phyloP scores from a whole-genome alignment of 1,140 invertebrate species.

The Drosophila ohnishii region DNA sequence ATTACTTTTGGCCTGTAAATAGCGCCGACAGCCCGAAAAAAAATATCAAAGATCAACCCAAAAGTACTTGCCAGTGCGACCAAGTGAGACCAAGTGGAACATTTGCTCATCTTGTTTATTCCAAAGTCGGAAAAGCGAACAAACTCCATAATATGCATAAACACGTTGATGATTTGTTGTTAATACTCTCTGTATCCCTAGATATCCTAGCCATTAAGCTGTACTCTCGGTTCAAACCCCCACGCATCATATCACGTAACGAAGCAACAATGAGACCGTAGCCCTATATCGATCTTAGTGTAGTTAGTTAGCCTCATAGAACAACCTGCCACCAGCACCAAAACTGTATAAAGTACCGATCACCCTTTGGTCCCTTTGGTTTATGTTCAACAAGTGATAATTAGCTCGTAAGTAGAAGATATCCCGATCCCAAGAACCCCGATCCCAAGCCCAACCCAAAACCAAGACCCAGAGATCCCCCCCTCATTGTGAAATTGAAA shows the following conservation, averaged over 20 bases:
- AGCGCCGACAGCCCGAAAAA: conserved; percentile 14
- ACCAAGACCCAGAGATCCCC: neutral
- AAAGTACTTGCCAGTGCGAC: conserved; percentile 37
- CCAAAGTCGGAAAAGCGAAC: conserved; percentile 54
- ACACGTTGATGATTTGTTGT: conserved; percentile 39
- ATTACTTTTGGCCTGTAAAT: conserved; percentile 41
- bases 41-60: conserved; percentile 23
- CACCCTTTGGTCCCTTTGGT: conserved; percentile 50
- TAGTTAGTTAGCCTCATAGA: conserved; percentile 49
- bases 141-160: conserved; percentile 40
- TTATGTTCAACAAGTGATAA: conserved; percentile 76
- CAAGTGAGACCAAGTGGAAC: conserved; percentile 60
- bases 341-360: conserved; percentile 56
- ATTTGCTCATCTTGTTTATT: conserved; percentile 75
- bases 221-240: conserved; percentile 50
- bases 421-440: neutral
- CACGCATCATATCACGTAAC: conserved; percentile 65
- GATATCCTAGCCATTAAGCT: conserved; percentile 58
- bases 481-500: conserved; percentile 37
- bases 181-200: conserved; percentile 36
- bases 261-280: conserved; percentile 47
- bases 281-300: conserved; percentile 45
- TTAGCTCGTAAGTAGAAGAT: conserved; percentile 67
- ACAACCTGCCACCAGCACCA: conserved; percentile 35
- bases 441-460: neutral